Evolutionary conservation across 2,113 vertebrate genomes (phyloP), one percentile per base, ranked within the genome.

Genomic region (Calonectris borealis): DNA sequence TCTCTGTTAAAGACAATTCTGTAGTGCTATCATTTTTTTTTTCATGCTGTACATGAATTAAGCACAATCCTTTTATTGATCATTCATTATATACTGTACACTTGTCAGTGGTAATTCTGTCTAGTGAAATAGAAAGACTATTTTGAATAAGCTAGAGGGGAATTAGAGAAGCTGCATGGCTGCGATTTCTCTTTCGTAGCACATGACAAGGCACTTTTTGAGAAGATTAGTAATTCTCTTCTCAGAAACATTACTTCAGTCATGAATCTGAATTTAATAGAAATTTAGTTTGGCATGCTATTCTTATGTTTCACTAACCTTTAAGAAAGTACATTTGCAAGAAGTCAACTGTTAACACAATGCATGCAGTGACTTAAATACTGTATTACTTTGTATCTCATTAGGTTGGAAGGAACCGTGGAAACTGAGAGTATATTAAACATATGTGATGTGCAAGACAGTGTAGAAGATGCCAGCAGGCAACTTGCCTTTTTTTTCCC

Each of bases 401-500:
- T 61, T 85, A 98, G 97, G 0, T 26, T 69, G 73, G 70, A 62
- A 76, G 46, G 2, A 66, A 46, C 22, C 1, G 7, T 1, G 20
- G n/a, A 82, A 94, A 48, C 77, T 7, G 83, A 88, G 8, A 89
- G 21, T 46, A 54, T 97, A 36, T 46, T 60, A 85, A 94, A 95
- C 72, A 1, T 95, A 38, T 97, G 96, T 49, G 94, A 95, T 31
- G 38, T 94, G 32, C 80, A 97, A 48, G 97, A 98, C 72, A 97
- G 95, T 14, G 7, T 96, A 19, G 97, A 98, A 88, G 88, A 97
- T 60, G 97, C 97, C 69, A 97, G 97, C 92, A 97, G 96, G 83
- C 95, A 98, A 38, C 94, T 98, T 36, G 97, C 88, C 36, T 98
- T 97, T 92, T 98, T 98, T 77, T 98, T 98, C 42, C 97, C 98